Evolutionary conservation across 2,797 vertebrate genomes (phyloP).

Genomic region (Neosilurus hyrtlii): DNA sequence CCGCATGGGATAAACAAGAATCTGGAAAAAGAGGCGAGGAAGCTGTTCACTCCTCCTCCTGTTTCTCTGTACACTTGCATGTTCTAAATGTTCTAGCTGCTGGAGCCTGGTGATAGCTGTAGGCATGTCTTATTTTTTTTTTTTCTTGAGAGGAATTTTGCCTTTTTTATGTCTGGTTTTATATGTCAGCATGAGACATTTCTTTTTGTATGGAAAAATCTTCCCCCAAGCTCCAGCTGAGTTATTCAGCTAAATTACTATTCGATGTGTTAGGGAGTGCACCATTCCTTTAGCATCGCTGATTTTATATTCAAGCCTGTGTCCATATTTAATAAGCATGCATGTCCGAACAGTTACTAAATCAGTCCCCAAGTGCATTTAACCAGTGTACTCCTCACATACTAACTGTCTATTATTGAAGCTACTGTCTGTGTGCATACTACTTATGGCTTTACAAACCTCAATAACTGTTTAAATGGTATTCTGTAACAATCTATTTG

Average conservation of each 20-base stretch:
- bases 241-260: not conserved
- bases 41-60: not conserved
- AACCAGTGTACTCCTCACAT: slow-evolving; percentile 28
- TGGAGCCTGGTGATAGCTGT: slow-evolving; percentile 17
- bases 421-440: slow-evolving; percentile 5
- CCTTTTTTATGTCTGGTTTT: slow-evolving; percentile 18
- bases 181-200: slow-evolving; percentile 9
- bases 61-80: slow-evolving; percentile 38
- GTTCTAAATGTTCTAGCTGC: slow-evolving; percentile 15
- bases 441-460: slow-evolving; percentile 13
- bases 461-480: not conserved
- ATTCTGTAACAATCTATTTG: too few relatives aligned
- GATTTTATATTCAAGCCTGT: not conserved
- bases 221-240: too few relatives aligned
- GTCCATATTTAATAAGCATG: not conserved
- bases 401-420: slow-evolving; percentile 25
- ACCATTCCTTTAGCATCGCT: not conserved
- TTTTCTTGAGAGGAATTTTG: not conserved
- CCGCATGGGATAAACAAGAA: slow-evolving; percentile 56
- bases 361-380: slow-evolving; percentile 30
- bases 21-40: not conserved
- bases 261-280: not conserved
- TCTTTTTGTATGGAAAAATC: slow-evolving; percentile 8
- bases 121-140: not conserved
- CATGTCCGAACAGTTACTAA: not conserved